Percentiles rank a stretch among this genome's conserved stretches.
phyloP scores from a whole-genome alignment of 2,888 invertebrate genomes.

The Cryptocheilus praepositus region DNA sequence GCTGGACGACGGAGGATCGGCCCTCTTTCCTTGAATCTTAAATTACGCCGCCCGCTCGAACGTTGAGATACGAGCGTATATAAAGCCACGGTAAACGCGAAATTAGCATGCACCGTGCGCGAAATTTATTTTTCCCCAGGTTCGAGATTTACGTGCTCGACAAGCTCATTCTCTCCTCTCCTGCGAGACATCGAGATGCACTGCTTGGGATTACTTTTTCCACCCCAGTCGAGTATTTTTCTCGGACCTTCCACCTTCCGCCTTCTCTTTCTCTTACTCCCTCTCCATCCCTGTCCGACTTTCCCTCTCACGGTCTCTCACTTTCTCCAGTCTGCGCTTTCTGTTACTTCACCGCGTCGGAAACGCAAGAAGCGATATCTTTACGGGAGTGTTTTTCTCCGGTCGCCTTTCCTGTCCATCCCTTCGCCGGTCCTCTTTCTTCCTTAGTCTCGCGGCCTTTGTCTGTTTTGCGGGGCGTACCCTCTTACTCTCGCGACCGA shows the following conservation, averaged over 20 bases:
- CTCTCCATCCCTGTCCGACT: background rate
- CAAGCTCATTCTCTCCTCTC: constrained; percentile 24
- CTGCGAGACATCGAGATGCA: constrained; percentile 30
- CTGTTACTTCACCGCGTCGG: constrained; percentile 34
- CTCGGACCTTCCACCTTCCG: constrained; percentile 13
- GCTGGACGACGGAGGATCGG: too few species aligned
- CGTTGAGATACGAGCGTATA: background rate
- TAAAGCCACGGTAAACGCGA: constrained; percentile 5
- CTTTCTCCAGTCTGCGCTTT: constrained; percentile 12
- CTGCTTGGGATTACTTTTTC: constrained; percentile 37
- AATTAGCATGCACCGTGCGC: constrained; percentile 25
- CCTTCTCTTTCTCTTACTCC: constrained; percentile 38
- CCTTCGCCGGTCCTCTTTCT: too few species aligned
- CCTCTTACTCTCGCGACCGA: constrained; percentile 15
- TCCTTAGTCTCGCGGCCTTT: too few species aligned
- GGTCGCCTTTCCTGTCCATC: background rate
- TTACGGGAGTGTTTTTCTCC: constrained; percentile 39
- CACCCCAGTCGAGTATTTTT: constrained; percentile 2
- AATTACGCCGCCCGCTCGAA: background rate
- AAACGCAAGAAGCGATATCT: constrained; percentile 51
- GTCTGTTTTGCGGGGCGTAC: background rate
- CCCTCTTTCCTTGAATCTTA: too few species aligned
- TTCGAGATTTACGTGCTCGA: constrained; percentile 35
- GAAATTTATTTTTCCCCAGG: constrained; percentile 32
- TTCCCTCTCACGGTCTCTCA: constrained; percentile 9